phyloP scores from a whole-genome alignment of 1,140 invertebrate genomes.

The Aleiodes sp. region DNA sequence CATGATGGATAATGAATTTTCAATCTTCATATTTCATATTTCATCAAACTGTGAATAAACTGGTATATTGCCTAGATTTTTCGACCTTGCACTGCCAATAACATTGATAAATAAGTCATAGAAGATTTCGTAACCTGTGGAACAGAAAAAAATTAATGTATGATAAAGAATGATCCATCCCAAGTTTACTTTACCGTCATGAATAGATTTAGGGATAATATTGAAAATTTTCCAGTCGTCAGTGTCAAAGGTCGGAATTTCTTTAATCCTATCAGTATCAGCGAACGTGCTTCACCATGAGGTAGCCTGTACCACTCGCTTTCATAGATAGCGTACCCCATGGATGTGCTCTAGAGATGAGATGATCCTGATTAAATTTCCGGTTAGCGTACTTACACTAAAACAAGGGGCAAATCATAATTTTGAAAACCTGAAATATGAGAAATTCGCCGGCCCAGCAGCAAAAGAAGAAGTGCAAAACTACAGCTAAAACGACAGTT shows the following conservation, averaged over 20 bases:
- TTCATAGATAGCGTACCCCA: conserved; percentile 46
- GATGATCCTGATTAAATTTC: background rate
- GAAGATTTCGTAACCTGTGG: background rate
- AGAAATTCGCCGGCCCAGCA: conserved; percentile 4
- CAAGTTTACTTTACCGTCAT: conserved; percentile 33
- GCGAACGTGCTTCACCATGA: conserved; percentile 31
- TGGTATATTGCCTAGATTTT: too few species aligned
- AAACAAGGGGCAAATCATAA: too few species aligned
- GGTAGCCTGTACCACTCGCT: conserved; percentile 49
- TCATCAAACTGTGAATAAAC: too few species aligned
- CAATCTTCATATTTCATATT: too few species aligned
- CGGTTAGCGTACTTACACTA: background rate
- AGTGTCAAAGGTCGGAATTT: conserved; percentile 44
- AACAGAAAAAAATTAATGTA: background rate
- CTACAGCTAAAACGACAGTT: background rate
- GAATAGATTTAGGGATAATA: conserved; percentile 43
- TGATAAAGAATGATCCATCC: background rate
- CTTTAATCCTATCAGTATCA: conserved; percentile 48
- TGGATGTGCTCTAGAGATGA: conserved; percentile 42
- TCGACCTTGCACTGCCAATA: background rate
- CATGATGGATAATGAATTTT: too few species aligned
- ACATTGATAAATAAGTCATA: background rate
- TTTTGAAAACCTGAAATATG: background rate
- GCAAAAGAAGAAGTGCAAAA: background rate
- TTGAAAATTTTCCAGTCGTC: conserved; percentile 49